A percentile compares a stretch with the other conserved stretches of the same genome.
These are phyloP conservation scores for Holotrichia oblita DNA, from an alignment of 1,140 invertebrate genomes.

Conservation along the genomic window DNA sequence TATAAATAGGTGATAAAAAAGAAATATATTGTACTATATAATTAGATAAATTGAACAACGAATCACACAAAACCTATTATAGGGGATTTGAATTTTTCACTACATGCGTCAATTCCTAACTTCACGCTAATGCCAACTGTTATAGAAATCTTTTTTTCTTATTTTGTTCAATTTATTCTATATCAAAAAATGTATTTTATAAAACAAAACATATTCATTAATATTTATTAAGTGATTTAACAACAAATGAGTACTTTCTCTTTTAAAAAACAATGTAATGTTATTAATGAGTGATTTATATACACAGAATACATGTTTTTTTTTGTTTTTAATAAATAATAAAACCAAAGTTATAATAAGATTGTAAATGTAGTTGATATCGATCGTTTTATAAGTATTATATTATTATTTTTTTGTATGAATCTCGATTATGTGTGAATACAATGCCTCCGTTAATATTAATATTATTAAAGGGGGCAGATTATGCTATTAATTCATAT, in stretches of 20 bases:
- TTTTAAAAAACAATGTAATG: not conserved
- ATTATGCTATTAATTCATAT: no score
- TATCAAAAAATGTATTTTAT: not conserved
- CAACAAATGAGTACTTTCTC: no score
- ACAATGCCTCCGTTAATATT: no score
- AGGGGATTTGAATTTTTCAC: not conserved
- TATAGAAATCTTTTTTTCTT: not conserved
- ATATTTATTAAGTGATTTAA: constrained; percentile 12
- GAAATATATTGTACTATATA: no score
- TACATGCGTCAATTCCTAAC: not conserved
- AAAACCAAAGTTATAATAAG: constrained; percentile 33
- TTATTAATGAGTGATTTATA: not conserved
- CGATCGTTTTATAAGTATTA: not conserved
- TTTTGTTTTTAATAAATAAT: not conserved
- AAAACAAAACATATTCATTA: not conserved
- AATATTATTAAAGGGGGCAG: no score
- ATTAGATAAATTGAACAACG: not conserved
- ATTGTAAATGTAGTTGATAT: constrained; percentile 3
- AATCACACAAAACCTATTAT: not conserved
- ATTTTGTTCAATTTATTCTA: constrained; percentile 2
- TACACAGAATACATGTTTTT: not conserved
- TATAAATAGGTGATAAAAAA: no score
- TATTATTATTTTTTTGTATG: constrained; percentile 2
- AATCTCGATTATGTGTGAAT: constrained; percentile 11
- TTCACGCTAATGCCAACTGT: not conserved